Base-by-base conservation (phyloP, 2,888 invertebrate species). In the Heliconius sara region DNA sequence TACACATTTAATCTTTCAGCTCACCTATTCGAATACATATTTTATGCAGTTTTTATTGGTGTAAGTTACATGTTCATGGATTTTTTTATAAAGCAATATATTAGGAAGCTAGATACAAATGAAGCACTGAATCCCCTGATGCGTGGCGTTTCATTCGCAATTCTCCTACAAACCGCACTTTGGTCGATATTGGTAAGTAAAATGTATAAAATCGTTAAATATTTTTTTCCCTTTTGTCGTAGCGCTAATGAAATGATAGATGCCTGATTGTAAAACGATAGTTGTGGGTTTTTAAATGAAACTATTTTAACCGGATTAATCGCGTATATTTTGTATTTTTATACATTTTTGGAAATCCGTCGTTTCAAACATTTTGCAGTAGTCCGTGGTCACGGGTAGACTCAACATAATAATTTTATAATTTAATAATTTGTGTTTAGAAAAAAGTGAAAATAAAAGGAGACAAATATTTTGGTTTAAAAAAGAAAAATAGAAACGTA, bases 51-150 rank as follows among this genome's bases (percentile, higher is more conserved):
- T 67, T 84, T 85, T 10, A 73, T 92, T 60, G 93, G 93, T 9
- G 87, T 92, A 84, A 83, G 90, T 3, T 93, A 92, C 80, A 88
- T 93, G 90, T 91, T 87, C 75, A 92, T 92, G 92, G 93, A 93
- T 83, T 86, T 89, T 82, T 93, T 93, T 83, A 91, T 92, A 80
- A 93, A 89, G 81, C 90, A 89, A 79, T 93, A 93, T 70, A 92
- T 93, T 10, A 88, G 87, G 74, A 89, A 86, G 83, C 79, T 90
- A 63, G 90, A 91, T 79, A 89, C 88, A 19, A 85, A 88, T 82
- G 84, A 84, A 80, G 82, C 83, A 34, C 82, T 93, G 76, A 92
- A 90, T 84, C 93, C 93, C 63, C 84, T 93, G 43, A 84, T 93
- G 43, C 89, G 88, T 83, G 92, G 91, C 52, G 84, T 93, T 52